A percentile compares a stretch with the other conserved stretches of the same genome.
These are phyloP conservation scores for Trissoscelio sp. DNA, from an alignment of 2,888 invertebrate genomes.

Conservation along the genomic window DNA sequence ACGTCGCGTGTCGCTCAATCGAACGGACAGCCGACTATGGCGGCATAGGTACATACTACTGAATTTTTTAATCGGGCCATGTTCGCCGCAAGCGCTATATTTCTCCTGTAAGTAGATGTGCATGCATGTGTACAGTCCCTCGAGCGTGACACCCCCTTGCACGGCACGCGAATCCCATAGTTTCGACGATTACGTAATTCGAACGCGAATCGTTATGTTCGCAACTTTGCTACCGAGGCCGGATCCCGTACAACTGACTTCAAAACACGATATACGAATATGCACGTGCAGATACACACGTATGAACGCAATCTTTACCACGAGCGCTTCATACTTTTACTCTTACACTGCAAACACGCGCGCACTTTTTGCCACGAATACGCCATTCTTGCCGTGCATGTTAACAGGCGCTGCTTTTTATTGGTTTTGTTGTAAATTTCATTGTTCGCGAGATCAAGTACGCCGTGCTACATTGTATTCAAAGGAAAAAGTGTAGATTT, in stretches of 20 bases:
- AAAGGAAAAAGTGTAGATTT: not conserved
- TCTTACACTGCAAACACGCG: conserved; percentile 10
- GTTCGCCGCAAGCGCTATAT: conserved; percentile 61
- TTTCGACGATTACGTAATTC: conserved; percentile 69
- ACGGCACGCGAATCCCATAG: conserved; percentile 68
- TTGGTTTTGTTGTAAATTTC: conserved; percentile 45
- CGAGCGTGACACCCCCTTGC: conserved; percentile 64
- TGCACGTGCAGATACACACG: conserved; percentile 45
- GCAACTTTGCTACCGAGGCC: conserved; percentile 53
- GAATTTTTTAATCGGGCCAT: conserved; percentile 69
- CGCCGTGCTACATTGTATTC: conserved; percentile 10
- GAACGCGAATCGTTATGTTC: conserved; percentile 64
- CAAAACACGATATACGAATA: conserved; percentile 50
- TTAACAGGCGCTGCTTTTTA: conserved; percentile 31
- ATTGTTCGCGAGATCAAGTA: conserved; percentile 36
- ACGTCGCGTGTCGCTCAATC: conserved; percentile 69
- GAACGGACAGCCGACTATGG: conserved; percentile 61
- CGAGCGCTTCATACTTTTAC: conserved; percentile 38
- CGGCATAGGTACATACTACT: conserved; percentile 63
- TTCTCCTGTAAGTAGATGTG: conserved; percentile 57
- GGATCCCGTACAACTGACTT: conserved; percentile 53
- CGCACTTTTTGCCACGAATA: conserved; percentile 25
- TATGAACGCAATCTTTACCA: conserved; percentile 33
- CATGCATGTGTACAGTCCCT: conserved; percentile 53
- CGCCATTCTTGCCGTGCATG: conserved; percentile 23